Percentiles rank a stretch among this genome's conserved stretches.
Evolutionary conservation across 2,113 vertebrate genomes (phyloP).

Genomic region (Chrysochloris asiatica): DNA sequence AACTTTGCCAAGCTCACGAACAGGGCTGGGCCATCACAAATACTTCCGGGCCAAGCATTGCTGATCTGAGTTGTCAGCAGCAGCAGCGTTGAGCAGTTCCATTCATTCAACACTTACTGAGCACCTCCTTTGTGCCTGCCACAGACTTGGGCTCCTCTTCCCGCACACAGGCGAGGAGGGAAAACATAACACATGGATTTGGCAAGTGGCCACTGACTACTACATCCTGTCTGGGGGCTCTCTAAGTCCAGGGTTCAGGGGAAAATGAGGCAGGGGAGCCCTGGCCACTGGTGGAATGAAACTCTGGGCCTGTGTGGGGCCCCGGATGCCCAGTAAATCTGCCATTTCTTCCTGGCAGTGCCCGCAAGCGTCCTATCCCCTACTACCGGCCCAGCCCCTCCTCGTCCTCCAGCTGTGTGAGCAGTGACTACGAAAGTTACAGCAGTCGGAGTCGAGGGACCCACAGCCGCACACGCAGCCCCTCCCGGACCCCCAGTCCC

Average conservation of each 20-base stretch:
- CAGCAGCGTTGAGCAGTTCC: not conserved
- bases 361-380: conserved; percentile 96
- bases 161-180: not conserved
- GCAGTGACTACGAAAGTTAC: conserved; percentile 88
- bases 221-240: not conserved
- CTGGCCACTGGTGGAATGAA: conserved; percentile 59
- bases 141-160: not conserved
- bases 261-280: conserved; percentile 45
- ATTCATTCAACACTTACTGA: not conserved
- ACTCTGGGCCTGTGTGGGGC: not conserved
- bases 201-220: conserved; percentile 1
- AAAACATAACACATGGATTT: not conserved
- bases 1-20: not conserved
- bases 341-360: conserved; percentile 84
- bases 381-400: conserved; percentile 98
- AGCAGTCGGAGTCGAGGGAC: conserved; percentile 85
- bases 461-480: conserved; percentile 82
- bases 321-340: not conserved
- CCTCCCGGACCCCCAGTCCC: conserved; percentile 85
- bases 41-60: not conserved
- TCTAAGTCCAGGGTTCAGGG: not conserved
- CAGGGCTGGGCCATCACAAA: not conserved
- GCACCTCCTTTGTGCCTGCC: not conserved
- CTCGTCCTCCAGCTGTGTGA: conserved; percentile 94
- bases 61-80: not conserved